Base-by-base conservation (phyloP, 2,888 invertebrate genomes). In the Nomada goodeniana region DNA sequence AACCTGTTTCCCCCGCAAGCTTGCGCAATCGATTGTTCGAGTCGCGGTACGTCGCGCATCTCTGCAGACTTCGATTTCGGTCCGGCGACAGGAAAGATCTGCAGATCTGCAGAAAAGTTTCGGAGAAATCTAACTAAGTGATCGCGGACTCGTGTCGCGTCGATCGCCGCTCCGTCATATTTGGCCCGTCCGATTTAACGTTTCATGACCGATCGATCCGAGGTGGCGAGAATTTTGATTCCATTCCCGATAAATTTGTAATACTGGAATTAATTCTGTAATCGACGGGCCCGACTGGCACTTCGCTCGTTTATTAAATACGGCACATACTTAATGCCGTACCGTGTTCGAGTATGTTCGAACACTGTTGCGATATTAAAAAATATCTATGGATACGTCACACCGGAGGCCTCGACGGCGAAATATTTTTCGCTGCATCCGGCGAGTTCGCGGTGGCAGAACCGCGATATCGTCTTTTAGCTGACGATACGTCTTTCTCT, bases 401-500 rank as follows among this genome's bases (percentile, higher is more conserved):
- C 9, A 18, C 29, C 15, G 23, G 18, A 20, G 13, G 68, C 42
- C 68, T 63, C 47, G 20, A 68, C 50, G n/a, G 29, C 18, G 70
- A 55, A 64, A 74, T 36, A 50, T 64, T 69, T 69, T 52, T 57
- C 42, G 18, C 64, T 5, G 61, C 36, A 42, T 53, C 42, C 20
- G 44, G 13, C 20, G 2, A 18, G 44, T 23, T 26, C 7, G 26
- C 15, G 26, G 63, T 20, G 29, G 42, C 68, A 29, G 74, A 70
- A 63, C 61, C 63, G 57, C 55, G 72, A 78, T 78, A 78, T 60
- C 61, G 78, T 42, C 52, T 68, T 65, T 50, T 23, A 69, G 75
- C 78, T 70, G 83, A 72, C 83, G 59, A 72, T 36, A 52, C 20
- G 70, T 73, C 64, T 67, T 64, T 74, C 59, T n/a, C 63, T n/a